These are phyloP conservation scores for Machimus atricapillus DNA, from an alignment of 2,888 invertebrate genomes.

Conservation along the genomic window DNA sequence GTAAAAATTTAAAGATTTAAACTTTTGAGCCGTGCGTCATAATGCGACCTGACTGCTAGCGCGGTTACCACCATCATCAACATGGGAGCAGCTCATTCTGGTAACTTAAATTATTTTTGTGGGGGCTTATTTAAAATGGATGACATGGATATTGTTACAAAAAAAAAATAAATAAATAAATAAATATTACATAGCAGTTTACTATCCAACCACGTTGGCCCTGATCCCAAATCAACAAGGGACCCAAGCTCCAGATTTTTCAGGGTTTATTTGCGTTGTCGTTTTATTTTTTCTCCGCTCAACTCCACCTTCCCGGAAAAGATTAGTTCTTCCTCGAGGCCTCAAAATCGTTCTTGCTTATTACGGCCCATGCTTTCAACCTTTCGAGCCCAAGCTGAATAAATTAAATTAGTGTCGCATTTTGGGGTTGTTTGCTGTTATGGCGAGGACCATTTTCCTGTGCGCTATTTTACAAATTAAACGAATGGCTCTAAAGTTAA, in stretches of 20 bases:
- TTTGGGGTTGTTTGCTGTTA: background rate
- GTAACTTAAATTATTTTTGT: constrained; percentile 20
- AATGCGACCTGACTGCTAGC: background rate
- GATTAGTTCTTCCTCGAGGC: background rate
- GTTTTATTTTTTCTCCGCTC: background rate
- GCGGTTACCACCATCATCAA: background rate
- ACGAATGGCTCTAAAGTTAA: background rate
- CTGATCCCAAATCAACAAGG: background rate
- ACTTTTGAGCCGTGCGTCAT: background rate
- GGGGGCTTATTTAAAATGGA: background rate
- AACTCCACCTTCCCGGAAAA: background rate
- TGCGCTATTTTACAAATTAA: background rate
- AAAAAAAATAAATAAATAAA: background rate
- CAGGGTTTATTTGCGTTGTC: background rate
- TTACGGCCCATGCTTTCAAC: background rate
- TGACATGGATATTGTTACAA: constrained; percentile 5
- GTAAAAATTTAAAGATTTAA: background rate
- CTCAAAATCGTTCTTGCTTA: background rate
- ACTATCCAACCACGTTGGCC: background rate
- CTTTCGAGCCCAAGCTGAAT: constrained; percentile 1
- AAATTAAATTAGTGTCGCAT: constrained; percentile 29
- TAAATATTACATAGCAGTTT: constrained; percentile 21
- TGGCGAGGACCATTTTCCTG: background rate
- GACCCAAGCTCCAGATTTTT: background rate
- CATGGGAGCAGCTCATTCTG: constrained; percentile 10